phyloP scores from a whole-genome alignment of 2,113 vertebrate genomes.

The Nansenia antarctica region DNA sequence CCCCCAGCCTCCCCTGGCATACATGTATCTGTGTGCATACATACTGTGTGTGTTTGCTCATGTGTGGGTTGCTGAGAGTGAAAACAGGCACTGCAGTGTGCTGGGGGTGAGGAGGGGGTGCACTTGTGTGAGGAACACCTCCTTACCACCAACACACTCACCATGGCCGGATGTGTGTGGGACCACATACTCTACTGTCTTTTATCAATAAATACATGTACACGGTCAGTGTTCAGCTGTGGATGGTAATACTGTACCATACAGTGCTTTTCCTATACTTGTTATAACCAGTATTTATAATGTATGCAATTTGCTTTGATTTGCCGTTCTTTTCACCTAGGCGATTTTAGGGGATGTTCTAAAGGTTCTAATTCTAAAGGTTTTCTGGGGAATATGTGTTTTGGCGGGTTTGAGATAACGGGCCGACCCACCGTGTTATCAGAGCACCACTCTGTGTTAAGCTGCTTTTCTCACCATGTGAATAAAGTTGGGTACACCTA shows the following conservation, averaged over 20 bases:
- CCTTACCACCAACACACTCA: not conserved
- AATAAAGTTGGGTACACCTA: slow-evolving; percentile 25
- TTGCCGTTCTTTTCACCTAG: too few relatives aligned
- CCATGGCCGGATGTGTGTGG: too few relatives aligned
- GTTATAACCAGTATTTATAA: too few relatives aligned
- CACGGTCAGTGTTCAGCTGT: slow-evolving; percentile 5
- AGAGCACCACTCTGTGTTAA: slow-evolving; percentile 33
- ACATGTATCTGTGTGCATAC: not conserved
- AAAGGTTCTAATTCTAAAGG: too few relatives aligned
- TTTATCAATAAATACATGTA: not conserved
- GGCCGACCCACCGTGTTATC: slow-evolving; percentile 36
- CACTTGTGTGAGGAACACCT: slow-evolving; percentile 17
- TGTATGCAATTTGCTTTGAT: too few relatives aligned
- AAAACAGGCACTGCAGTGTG: slow-evolving; percentile 13
- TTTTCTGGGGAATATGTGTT: slow-evolving; percentile 22
- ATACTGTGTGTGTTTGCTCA: too few relatives aligned
- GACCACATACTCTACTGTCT: too few relatives aligned
- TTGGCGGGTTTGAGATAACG: slow-evolving; percentile 34
- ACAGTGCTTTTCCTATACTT: too few relatives aligned
- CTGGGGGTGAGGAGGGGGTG: slow-evolving; percentile 4
- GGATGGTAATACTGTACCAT: slow-evolving; percentile 22
- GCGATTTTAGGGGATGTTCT: too few relatives aligned
- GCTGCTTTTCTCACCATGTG: slow-evolving; percentile 30
- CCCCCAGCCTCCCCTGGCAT: too few relatives aligned
- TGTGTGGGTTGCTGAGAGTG: slow-evolving; percentile 38